Percentiles rank a stretch among this genome's conserved stretches.
Evolutionary conservation across 1,140 invertebrate genomes (phyloP).

Genomic region (Anoplophora glabripennis): DNA sequence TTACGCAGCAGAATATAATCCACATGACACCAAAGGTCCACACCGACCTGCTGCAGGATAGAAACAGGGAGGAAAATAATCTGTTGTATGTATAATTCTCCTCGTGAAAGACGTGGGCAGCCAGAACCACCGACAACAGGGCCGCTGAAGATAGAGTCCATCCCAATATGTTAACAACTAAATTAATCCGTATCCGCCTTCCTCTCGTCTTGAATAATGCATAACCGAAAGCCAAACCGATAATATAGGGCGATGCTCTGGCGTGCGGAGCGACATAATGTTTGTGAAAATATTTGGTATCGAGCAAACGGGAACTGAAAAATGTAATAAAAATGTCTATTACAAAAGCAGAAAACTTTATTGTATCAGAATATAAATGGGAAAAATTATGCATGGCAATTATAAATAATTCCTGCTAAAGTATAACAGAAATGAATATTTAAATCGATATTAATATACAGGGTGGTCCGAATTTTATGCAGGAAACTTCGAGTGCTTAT

Average conservation of each 20-base stretch:
- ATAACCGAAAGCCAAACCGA: constrained; percentile 33
- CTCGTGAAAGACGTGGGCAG: constrained; percentile 27
- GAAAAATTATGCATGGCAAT: too few relatives aligned
- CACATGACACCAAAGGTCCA: constrained; percentile 37
- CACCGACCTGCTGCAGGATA: constrained; percentile 30
- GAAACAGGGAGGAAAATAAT: constrained; percentile 27
- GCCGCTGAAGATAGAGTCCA: constrained; percentile 28
- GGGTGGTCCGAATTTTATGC: too few relatives aligned
- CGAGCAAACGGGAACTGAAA: too few relatives aligned
- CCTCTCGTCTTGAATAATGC: constrained; percentile 30
- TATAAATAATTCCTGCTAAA: too few relatives aligned
- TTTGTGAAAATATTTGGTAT: constrained; percentile 30
- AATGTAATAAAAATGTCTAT: too few relatives aligned
- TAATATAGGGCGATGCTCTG: constrained; percentile 30
- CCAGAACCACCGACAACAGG: constrained; percentile 21
- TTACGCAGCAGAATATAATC: constrained; percentile 38
- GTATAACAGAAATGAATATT: too few relatives aligned
- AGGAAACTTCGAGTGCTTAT: too few relatives aligned
- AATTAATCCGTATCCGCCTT: constrained; percentile 21
- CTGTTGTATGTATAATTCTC: constrained; percentile 32
- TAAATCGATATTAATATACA: too few relatives aligned
- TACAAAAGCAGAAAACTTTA: too few relatives aligned
- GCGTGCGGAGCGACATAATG: constrained; percentile 31
- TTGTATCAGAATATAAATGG: too few relatives aligned
- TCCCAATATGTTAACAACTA: constrained; percentile 18